Percentiles rank a stretch among this genome's conserved stretches.
Conservation (phyloP, 1,140 invertebrate species). For the Heliconius congener region DNA sequence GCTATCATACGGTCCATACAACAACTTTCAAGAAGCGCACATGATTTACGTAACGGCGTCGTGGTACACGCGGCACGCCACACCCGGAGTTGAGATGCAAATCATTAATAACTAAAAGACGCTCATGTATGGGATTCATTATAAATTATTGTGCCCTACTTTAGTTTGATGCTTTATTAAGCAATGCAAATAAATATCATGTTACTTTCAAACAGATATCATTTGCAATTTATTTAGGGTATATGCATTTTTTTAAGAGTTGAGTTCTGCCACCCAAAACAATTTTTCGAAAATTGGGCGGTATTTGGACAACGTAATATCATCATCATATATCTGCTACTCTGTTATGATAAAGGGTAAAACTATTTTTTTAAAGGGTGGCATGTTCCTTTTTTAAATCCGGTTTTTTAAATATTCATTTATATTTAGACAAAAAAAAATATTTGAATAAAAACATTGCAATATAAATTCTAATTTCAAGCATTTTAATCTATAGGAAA, state of each 20-base stretch:
- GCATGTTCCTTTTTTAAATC: no score
- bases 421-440: no score
- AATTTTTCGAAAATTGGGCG: no score
- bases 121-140: constrained; percentile 13
- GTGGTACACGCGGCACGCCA: constrained; percentile 8
- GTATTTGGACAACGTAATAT: no score
- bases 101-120: constrained; percentile 13
- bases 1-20: background rate
- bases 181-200: background rate
- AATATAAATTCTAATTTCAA: no score
- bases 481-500: no score
- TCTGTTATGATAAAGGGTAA: no score
- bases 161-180: constrained; percentile 11
- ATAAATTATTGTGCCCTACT: constrained; percentile 12
- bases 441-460: no score
- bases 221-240: background rate
- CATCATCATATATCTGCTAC: no score
- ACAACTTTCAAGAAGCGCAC: constrained; percentile 6
- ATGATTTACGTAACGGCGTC: constrained; percentile 5
- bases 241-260: background rate
- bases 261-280: background rate
- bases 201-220: background rate
- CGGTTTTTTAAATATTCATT: no score
- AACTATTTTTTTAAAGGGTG: no score
- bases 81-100: constrained; percentile 11